Base-by-base conservation (phyloP, 92 coral and sea anemone genomes). In the Montipora capitata region DNA sequence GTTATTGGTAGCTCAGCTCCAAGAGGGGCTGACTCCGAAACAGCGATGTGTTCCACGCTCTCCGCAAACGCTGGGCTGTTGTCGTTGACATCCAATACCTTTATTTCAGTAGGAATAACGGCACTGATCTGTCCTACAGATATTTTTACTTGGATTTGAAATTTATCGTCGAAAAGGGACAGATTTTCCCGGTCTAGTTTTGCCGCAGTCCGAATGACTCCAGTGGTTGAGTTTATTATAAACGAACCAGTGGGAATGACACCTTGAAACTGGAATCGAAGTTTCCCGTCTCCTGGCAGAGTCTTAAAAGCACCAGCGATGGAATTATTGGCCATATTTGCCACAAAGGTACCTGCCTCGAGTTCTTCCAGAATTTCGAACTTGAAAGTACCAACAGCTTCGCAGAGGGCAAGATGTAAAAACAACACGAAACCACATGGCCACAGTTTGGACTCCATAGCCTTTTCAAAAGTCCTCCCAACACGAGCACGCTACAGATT, bases 11-110 rank as follows among this genome's bases (percentile, higher is more conserved):
- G 86, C 49, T 79, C 90, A 2, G 98, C 92, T 35, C 83, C 81
- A 17, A 87, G 15, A 7, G 98, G 96, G 56, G 98, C 98, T 17
- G 98, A 91, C 61, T 95, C 98, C 3, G 82, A 77, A 39, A 95
- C 88, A 12, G 83, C 78, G 71, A 95, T 67, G 43, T 76, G 71
- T 78, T 95, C 95, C 72, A 85, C 77, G 12, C 61, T 82, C n/a
- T 86, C 88, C 8, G 84, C 45, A 72, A 95, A 95, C 54, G 41
- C 63, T 18, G 98, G 98, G 62, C 87, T 45, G 78, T 95, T 88
- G 89, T 95, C 98, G 39, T 95, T 95, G 5, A 94, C 79, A 84
- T 95, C 98, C 45, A 80, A 72, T 42, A 95, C 85, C 70, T 80
- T 91, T 44, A 95, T 85, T 70, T 89, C 94, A 1, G 87, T 90